Percentiles rank a stretch among this genome's conserved stretches.
phyloP scores from a whole-genome alignment of 2,797 vertebrate genomes.

The Acomys russatus region DNA sequence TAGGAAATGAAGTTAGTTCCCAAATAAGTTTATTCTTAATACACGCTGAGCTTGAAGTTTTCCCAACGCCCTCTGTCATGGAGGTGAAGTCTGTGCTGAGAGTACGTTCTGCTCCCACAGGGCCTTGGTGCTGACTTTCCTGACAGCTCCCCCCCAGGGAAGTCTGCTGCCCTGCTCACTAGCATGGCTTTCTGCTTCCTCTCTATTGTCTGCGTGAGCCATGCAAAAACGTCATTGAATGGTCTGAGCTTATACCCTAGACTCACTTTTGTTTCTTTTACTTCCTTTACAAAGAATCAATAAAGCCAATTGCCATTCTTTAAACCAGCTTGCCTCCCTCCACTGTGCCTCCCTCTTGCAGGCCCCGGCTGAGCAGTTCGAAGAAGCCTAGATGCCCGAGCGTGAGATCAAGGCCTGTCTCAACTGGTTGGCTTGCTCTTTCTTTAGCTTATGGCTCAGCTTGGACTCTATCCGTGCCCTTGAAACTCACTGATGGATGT shows the following conservation, averaged over 20 bases:
- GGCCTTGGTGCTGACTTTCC: neutral
- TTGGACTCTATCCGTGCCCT: neutral
- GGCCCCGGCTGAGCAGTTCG: fast-evolving
- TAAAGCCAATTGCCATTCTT: neutral
- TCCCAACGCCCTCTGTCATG: neutral
- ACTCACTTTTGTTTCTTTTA: slow-evolving; percentile 31
- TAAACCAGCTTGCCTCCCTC: neutral
- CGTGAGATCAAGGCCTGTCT: fast-evolving
- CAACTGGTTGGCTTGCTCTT: neutral
- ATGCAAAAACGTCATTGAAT: neutral
- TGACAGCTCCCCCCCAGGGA: neutral
- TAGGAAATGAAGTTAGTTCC: slow-evolving; percentile 15
- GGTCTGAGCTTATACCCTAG: neutral
- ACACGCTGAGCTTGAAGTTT: neutral
- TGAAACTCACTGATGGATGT: neutral
- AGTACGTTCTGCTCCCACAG: neutral
- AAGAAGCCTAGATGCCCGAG: fast-evolving
- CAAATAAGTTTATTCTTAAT: slow-evolving; percentile 21
- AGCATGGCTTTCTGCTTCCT: neutral
- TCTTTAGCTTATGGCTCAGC: neutral
- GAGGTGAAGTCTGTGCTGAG: neutral
- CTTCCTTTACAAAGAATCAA: slow-evolving; percentile 14
- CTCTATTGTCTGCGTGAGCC: neutral
- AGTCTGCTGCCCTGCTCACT: neutral
- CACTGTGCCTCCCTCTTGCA: neutral